phyloP scores from a whole-genome alignment of 2,797 vertebrate species.

The Darevskia nairensis region DNA sequence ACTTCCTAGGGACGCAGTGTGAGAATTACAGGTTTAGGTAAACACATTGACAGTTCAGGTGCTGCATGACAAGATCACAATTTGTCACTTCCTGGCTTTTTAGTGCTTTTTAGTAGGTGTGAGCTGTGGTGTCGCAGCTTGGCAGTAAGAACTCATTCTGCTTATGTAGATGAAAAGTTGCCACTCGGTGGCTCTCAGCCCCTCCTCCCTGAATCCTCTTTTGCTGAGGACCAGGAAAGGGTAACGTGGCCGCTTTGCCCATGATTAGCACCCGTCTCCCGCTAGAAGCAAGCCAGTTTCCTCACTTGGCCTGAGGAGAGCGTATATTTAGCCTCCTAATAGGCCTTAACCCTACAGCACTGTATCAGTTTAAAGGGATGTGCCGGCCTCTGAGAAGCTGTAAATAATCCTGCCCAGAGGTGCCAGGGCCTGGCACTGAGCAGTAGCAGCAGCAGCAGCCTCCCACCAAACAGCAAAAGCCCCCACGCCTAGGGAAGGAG shows the following conservation, averaged over 20 bases:
- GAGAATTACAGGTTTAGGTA: not conserved
- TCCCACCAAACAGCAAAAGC: not conserved
- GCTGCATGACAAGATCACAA: not conserved
- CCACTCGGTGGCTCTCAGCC: not conserved
- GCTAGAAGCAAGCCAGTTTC: too few relatives aligned
- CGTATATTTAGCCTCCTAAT: slow-evolving; percentile 20
- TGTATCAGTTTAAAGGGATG: slow-evolving; percentile 6
- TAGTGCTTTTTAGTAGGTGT: not conserved
- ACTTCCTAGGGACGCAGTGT: not conserved
- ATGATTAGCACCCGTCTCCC: not conserved
- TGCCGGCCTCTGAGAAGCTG: not conserved
- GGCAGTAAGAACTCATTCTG: too few relatives aligned
- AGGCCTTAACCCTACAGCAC: not conserved
- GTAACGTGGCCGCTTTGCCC: fast-evolving
- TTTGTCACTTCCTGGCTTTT: not conserved
- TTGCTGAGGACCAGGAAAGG: not conserved
- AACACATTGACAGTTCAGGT: not conserved
- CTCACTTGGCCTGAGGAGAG: not conserved
- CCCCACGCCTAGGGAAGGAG: too few relatives aligned
- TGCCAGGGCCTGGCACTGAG: not conserved
- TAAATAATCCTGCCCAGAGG: not conserved
- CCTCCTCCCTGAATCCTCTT: not conserved
- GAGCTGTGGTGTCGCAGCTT: not conserved
- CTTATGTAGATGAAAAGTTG: not conserved
- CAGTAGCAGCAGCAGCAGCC: not conserved